Base-by-base conservation (phyloP, 2,797 vertebrate species). In the Trichosurus vulpecula region DNA sequence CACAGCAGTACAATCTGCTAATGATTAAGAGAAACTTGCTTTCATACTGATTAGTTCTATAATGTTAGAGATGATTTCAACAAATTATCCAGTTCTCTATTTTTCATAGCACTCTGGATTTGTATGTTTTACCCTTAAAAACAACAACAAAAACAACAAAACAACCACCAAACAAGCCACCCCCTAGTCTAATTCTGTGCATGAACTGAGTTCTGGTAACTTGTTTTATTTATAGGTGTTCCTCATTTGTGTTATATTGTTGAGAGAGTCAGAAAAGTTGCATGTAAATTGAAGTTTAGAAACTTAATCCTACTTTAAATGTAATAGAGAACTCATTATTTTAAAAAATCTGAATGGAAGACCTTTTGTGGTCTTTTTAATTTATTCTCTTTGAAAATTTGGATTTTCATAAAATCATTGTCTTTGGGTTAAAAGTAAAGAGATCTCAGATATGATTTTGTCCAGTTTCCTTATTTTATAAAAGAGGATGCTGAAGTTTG, bases 1-100 rank as follows among this genome's bases (percentile, higher is more conserved):
- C 92, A 61, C 6, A 66, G 57, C 41, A 0, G 11, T 90, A 52
- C 14, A 41, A 81, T 55, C 94, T 94, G 90, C 29, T 91, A 30
- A 91, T 93, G 92, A 74, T 98, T 92, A 97, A 35, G 55, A 93
- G 95, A 96, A 94, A 56, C 51, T 94, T 54, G 91, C 54, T n/a
- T 95, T 96, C 87, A 93, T 93, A 93, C 54, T 87, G 81, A 96
- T 56, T 35, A 58, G 90, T 58, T 90, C 35, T 22, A 14, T 47
- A 31, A 30, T 41, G 47, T 92, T 74, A 87, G 90, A 52, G 87
- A 96, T 54, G 81, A 52, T 95, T 93, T 96, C 91, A 96, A 66
- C 89, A 74, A 74, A 95, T 90, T 74, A 57, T 96, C 94, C 90
- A 74, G 51, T 52, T 96, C 90, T 91, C 11, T 22, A 47, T 94